A percentile compares a stretch with the other conserved stretches of the same genome.
These are phyloP conservation scores for Dryoscopus gambensis DNA, from an alignment of 2,113 vertebrate genomes.

Conservation along the genomic window DNA sequence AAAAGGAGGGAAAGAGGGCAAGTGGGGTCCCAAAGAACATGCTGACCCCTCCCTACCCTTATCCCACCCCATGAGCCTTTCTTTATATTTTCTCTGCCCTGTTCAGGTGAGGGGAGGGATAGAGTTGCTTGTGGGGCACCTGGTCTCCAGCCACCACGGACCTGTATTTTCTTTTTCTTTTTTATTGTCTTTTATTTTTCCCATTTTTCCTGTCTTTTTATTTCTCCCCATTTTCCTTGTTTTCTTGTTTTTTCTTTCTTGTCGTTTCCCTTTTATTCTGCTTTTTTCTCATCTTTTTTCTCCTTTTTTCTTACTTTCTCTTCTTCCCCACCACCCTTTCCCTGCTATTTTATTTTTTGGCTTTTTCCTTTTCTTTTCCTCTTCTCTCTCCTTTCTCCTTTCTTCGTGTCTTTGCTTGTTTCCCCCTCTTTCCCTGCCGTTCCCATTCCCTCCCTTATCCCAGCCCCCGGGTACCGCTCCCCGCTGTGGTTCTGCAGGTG, in stretches of 20 bases:
- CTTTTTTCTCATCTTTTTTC: neutral
- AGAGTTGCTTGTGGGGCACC: neutral
- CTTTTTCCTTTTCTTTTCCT: neutral
- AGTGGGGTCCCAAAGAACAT: neutral
- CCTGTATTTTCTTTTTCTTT: neutral
- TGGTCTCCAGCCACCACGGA: neutral
- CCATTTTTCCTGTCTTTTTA: neutral
- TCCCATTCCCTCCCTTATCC: neutral
- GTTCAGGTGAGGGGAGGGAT: neutral
- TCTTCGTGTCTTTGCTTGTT: neutral
- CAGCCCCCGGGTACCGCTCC: neutral
- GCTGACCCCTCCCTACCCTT: neutral
- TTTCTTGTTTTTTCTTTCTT: neutral
- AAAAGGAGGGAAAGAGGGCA: neutral
- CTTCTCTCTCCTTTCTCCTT: too few relatives aligned
- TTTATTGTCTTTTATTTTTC: neutral
- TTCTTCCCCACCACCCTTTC: neutral
- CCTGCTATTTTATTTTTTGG: too few relatives aligned
- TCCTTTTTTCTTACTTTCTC: too few relatives aligned
- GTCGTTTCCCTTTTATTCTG: neutral
- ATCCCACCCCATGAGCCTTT: neutral
- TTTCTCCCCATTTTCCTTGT: neutral
- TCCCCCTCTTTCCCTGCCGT: neutral
- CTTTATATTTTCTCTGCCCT: neutral
- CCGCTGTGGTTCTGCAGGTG: neutral